A percentile compares a stretch with the other conserved stretches of the same genome.
phyloP scores from a whole-genome alignment of 2,797 vertebrate genomes.

The Lacerta agilis region DNA sequence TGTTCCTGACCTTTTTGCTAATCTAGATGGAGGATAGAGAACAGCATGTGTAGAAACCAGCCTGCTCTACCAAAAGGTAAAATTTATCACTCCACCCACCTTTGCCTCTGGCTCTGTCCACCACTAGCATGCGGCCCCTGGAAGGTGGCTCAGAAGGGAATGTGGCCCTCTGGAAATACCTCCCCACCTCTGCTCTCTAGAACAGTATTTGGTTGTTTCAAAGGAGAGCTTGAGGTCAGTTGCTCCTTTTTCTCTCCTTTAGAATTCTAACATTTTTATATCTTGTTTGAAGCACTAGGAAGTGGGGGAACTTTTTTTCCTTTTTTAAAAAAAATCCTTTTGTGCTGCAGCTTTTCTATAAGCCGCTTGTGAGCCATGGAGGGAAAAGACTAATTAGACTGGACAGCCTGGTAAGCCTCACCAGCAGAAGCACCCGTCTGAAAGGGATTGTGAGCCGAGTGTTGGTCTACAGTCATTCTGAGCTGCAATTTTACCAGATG shows the following conservation, averaged over 20 bases:
- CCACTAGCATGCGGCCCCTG: no score
- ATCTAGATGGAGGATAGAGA: no score
- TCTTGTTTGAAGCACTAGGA: background rate
- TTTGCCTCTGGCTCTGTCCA: no score
- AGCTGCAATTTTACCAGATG: conserved; percentile 37
- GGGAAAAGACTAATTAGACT: conserved; percentile 56
- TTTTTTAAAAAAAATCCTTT: background rate
- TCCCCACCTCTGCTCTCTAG: no score
- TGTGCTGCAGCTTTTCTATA: conserved; percentile 48
- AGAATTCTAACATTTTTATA: background rate
- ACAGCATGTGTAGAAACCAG: no score
- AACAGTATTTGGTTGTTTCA: background rate
- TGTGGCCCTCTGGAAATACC: no score
- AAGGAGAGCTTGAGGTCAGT: background rate
- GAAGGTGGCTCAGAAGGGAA: no score
- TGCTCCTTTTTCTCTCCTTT: no score
- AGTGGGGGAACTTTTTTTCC: background rate
- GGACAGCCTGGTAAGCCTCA: conserved; percentile 49
- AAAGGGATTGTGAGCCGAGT: conserved; percentile 1
- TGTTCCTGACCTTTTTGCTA: no score
- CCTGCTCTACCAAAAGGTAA: no score
- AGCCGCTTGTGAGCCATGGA: conserved; percentile 58
- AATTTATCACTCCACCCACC: no score
- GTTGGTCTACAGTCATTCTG: conserved; percentile 16
- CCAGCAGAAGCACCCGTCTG: conserved; percentile 37